Conservation (phyloP, 2,113 vertebrate species). For the Plecturocebus donacophilus region DNA sequence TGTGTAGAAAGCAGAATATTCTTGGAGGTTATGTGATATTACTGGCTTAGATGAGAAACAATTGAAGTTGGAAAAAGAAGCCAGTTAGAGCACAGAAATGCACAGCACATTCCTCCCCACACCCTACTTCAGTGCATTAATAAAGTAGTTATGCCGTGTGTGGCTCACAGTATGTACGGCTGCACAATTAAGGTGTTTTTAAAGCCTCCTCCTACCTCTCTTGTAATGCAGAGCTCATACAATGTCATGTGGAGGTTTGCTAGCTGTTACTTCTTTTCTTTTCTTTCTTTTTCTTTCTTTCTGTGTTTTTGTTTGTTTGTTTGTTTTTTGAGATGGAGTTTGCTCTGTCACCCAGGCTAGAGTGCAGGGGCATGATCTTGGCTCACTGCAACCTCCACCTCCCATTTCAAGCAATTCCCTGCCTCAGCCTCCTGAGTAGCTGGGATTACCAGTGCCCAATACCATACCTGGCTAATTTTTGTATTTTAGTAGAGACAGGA, state of each 20-base stretch:
- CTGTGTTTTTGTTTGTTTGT: too few species aligned
- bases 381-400: too few species aligned
- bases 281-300: too few species aligned
- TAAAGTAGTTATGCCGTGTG: background rate
- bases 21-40: background rate
- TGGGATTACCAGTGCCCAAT: too few species aligned
- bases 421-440: too few species aligned
- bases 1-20: background rate
- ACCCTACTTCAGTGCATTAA: background rate
- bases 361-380: too few species aligned
- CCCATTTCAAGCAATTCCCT: too few species aligned
- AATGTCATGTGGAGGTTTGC: rapidly evolving
- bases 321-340: too few species aligned
- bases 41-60: background rate
- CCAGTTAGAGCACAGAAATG: background rate
- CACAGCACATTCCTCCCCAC: rapidly evolving
- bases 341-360: too few species aligned
- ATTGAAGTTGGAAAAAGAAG: background rate
- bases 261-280: background rate
- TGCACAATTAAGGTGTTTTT: background rate
- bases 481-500: too few species aligned
- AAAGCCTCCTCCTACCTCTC: rapidly evolving
- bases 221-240: background rate
- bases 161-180: background rate
- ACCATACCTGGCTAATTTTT: too few species aligned